A percentile compares a stretch with the other conserved stretches of the same genome.
Evolutionary conservation across 2,888 invertebrate genomes (phyloP).

Genomic region (Erannis defoliaria): DNA sequence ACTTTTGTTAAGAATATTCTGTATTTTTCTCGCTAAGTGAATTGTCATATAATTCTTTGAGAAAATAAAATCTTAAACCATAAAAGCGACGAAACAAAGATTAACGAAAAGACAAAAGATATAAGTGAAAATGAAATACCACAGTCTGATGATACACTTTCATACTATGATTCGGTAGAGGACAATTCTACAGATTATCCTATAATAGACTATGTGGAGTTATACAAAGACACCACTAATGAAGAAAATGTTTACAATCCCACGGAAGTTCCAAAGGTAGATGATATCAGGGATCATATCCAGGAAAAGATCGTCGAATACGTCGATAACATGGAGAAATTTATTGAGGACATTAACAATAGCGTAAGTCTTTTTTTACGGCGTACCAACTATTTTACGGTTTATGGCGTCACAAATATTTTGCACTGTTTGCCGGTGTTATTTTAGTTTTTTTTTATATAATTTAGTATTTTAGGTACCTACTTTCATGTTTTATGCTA

Average conservation of each 20-base stretch:
- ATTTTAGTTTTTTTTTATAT: too few relatives aligned
- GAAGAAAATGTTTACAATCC: constrained; percentile 59
- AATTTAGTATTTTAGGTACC: too few relatives aligned
- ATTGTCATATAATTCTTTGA: too few relatives aligned
- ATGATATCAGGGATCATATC: constrained; percentile 18
- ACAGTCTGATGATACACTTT: constrained; percentile 34
- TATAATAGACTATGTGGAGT: constrained; percentile 70
- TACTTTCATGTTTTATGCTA: too few relatives aligned
- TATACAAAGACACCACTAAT: constrained; percentile 76
- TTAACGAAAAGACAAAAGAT: constrained; percentile 24
- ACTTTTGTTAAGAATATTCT: too few relatives aligned
- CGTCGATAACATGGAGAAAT: constrained; percentile 17
- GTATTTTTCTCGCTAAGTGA: too few relatives aligned
- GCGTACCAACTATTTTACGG: too few relatives aligned
- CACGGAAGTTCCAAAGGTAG: constrained; percentile 38
- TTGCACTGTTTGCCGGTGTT: too few relatives aligned
- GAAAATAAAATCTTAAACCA: too few relatives aligned
- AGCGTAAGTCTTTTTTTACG: constrained; percentile 27
- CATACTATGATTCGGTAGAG: constrained; percentile 55
- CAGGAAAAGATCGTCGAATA: constrained; percentile 23
- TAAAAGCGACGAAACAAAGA: constrained; percentile 5
- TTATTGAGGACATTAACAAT: constrained; percentile 21
- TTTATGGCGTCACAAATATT: too few relatives aligned
- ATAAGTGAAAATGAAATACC: constrained; percentile 30
- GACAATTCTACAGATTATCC: constrained; percentile 75